Percentiles rank a stretch among this genome's conserved stretches.
Evolutionary conservation across 2,888 invertebrate genomes (phyloP).

Genomic region (Lordiphosa andalusiaca): DNA sequence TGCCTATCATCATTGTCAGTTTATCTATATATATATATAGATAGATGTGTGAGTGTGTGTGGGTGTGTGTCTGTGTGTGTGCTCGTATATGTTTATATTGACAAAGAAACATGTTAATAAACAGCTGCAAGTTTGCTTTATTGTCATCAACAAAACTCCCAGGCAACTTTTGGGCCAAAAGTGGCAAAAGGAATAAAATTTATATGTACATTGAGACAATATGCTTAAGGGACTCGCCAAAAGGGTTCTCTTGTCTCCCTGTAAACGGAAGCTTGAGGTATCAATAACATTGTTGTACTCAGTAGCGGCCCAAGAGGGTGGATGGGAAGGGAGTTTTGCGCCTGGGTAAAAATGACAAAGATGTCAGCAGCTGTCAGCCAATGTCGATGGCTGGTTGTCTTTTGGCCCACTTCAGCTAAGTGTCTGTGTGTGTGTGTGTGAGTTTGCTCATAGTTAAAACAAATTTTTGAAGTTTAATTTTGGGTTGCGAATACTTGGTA

Average conservation of each 20-base stretch:
- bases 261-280: conserved; percentile 57
- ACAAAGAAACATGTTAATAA: conserved; percentile 73
- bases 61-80: no score
- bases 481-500: conserved; percentile 16
- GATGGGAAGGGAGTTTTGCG: not conserved
- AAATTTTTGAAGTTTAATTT: conserved; percentile 40
- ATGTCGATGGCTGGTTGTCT: conserved; percentile 12
- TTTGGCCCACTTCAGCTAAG: conserved; percentile 8
- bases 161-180: conserved; percentile 23
- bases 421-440: conserved; percentile 15
- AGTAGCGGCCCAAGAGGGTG: no score
- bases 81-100: conserved; percentile 42
- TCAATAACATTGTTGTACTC: conserved; percentile 62
- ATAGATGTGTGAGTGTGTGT: conserved; percentile 10
- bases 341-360: conserved; percentile 17
- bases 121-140: conserved; percentile 73
- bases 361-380: conserved; percentile 21
- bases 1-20: conserved; percentile 48
- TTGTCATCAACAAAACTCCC: conserved; percentile 54
- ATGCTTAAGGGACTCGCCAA: conserved; percentile 51
- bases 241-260: conserved; percentile 56
- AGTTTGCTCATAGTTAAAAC: conserved; percentile 48
- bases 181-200: conserved; percentile 38
- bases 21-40: conserved; percentile 35
- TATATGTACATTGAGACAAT: conserved; percentile 33